These are phyloP conservation scores for Callitettix versicolor DNA, from an alignment of 1,140 invertebrate species.

Conservation along the genomic window DNA sequence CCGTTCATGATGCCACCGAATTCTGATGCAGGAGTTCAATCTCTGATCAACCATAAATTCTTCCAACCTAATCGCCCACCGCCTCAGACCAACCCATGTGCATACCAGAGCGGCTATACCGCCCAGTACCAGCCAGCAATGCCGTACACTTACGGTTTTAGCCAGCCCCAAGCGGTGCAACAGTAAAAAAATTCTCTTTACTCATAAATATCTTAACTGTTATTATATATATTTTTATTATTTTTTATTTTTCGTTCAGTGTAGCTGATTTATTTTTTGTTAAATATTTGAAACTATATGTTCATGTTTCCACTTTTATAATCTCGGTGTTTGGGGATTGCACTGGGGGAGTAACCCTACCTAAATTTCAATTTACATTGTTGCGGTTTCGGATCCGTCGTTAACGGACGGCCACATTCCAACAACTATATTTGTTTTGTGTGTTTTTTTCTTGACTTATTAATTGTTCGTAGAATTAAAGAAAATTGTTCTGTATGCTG, in stretches of 20 bases:
- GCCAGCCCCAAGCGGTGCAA: conserved; percentile 27
- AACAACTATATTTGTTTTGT: conserved; percentile 14
- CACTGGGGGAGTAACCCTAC: not conserved
- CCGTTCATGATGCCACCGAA: conserved; percentile 40
- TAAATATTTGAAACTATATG: not conserved
- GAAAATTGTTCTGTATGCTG: conserved; percentile 24
- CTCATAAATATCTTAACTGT: not conserved
- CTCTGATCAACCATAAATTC: conserved; percentile 48
- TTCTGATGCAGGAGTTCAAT: conserved; percentile 40
- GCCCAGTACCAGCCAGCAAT: conserved; percentile 16
- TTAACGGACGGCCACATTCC: conserved; percentile 21
- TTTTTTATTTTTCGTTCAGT: conserved; percentile 6
- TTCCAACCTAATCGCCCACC: conserved; percentile 43
- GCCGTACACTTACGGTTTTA: conserved; percentile 23
- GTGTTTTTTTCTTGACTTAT: conserved; percentile 9
- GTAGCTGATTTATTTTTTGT: conserved; percentile 7
- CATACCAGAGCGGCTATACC: conserved; percentile 38
- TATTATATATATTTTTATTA: conserved; percentile 4
- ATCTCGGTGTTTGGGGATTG: conserved; percentile 19
- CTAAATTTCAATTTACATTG: too few relatives aligned
- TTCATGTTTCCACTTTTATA: conserved; percentile 12
- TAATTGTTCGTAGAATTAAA: conserved; percentile 20
- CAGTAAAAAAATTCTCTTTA: conserved; percentile 22
- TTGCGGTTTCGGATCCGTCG: not conserved
- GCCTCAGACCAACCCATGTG: conserved; percentile 39